Base-by-base conservation (phyloP, 2,113 vertebrate species). In the Orientallactaga bullata region DNA sequence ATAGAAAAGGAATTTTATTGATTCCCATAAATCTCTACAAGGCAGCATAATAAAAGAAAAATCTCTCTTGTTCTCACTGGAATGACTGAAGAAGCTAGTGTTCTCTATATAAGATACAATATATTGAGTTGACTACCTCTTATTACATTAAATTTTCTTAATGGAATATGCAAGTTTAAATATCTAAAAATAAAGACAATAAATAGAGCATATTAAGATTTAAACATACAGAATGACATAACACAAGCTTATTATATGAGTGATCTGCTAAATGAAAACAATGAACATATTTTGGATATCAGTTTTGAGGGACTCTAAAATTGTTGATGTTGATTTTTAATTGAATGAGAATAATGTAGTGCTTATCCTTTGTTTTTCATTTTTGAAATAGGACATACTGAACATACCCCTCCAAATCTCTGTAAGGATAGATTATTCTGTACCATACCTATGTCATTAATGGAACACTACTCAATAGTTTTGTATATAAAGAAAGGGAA, bases 61-160 rank as follows among this genome's bases (percentile, higher is more conserved):
- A 26, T 65, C 24, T 65, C 7, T 30, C 32, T 30, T 69, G 13
- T 69, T 69, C 5, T 65, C 24, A 65, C 63, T 65, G 63, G 63
- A 55, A 65, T 65, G 63, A 24, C 63, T 26, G 24, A 65, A 24
- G 63, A 55, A 13, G 55, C 12, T 55, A 55, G 55, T 77, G 28
- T 77, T 77, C 28, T 77, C 17, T 77, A 30, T 55, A 55, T 63
- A 65, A 37, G 26, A 65, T 68, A n/a, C 47, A 51, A 68, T 83
- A 28, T 2, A 16, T 63, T 93, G 35, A 85, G n/a, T 7, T 89
- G 23, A 85, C 21, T 83, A 66, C 3, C 8, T 61, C 37, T 87
- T 11, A 72, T 60, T 95, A 80, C 20, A 65, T 85, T 87, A 90
- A 82, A 60, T 63, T 92, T 94, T 90, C 63, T 30, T 78, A 90